Base-by-base conservation (phyloP, 2,888 invertebrate genomes). In the Cyrtodaria siliqua region DNA sequence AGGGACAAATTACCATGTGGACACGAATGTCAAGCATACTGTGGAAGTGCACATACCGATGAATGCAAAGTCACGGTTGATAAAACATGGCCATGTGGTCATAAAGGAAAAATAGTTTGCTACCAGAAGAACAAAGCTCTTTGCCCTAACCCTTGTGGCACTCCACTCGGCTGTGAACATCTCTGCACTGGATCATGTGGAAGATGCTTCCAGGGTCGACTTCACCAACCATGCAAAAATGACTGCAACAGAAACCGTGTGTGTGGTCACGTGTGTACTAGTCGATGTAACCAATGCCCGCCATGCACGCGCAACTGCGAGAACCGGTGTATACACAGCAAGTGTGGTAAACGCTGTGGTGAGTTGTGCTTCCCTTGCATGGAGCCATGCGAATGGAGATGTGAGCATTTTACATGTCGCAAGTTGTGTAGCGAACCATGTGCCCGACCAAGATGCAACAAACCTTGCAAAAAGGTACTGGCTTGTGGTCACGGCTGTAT, bases 201-300 rank as follows among this genome's bases (percentile, higher is more conserved):
- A 2, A 79, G 89, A 53, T 96, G 96, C 91, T 90, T 84, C 42
- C 95, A 95, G 88, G 95, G 95, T 40, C 94, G 95, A 16, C 91
- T 96, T 66, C 96, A 96, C 90, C 87, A 85, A 68, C 92, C 94
- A 23, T 96, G 96, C 91, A 78, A 84, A 40, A 93, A 94, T 83
- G 91, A 92, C 20, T 96, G 96, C 91, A 93, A 93, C 3, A 94
- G 94, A 64, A 84, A 89, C n/a, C 94, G 95, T 72, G 94, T 96
- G 9, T 91, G 91, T 71, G 90, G 90, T 24, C 91, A 91, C 59
- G 49, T 93, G 18, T 94, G 94, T 73, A 69, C 69, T 18, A 87
- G 86, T 27, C 69, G 72, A 67, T 83, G 90, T 20, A 87, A 89
- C 49, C 75, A 80, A 26, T 94, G 94, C 71, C 90, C 90, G 16